Base-by-base conservation (phyloP, 2,888 invertebrate genomes). In the Danaus chrysippus region DNA sequence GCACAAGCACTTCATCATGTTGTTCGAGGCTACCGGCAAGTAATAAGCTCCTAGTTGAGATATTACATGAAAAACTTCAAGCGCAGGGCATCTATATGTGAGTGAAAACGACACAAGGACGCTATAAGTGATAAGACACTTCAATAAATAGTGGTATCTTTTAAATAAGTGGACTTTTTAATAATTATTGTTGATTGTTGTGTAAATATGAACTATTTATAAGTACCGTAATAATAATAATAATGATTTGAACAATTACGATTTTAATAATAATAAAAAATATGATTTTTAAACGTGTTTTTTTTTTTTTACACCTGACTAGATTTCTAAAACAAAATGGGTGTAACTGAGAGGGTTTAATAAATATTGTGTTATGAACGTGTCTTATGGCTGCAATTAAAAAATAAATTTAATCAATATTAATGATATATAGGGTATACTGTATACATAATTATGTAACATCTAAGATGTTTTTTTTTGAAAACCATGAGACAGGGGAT, bases 1-100 rank as follows among this genome's bases (percentile, higher is more conserved):
- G 73, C 78, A 76, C 73, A 73, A 76, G 42, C 67, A 71, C 72
- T 76, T 71, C 73, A 70, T 67, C 72, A 49, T 46, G 15, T 49
- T n/a, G 10, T 15, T 49, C 23, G 49, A 17, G 49, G 17, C 17
- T 17, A 17, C 23, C 6, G 23, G 23, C 23, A 34, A 34, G 23
- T 34, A 2, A 34, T 34, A 34, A 34, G 23, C 23, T 34, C 23
- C 23, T 34, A 34, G 23, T 34, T 1, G 23, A 34, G 12, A 43
- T 5, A 12, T n/a, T 43, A 43, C 12, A 43, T 11, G 17, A 17
- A 49, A 17, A 17, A 49, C 17, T 10, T 11, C 15, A 10, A 15
- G 17, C 15, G 49, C 17, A 15, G 17, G 17, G 10, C 10, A 49
- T 10, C 11, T 3, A 17, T 8, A 17, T 17, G 17, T 17, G 15